These are phyloP conservation scores for Chromoteleia sp. DNA, from an alignment of 2,888 invertebrate species.

Conservation along the genomic window DNA sequence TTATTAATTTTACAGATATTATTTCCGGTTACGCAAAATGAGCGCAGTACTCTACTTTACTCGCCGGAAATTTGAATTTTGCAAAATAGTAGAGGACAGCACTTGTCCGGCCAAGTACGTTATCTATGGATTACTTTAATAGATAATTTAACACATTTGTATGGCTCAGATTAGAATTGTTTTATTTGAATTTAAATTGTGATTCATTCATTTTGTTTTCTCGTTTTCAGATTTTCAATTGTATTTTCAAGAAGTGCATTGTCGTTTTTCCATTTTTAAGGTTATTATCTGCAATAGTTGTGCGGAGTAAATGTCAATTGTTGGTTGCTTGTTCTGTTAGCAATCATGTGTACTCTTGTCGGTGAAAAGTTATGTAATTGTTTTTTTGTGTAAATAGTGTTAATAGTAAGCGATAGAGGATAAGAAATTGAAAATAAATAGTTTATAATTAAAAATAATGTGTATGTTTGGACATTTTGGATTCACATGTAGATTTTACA, in stretches of 20 bases:
- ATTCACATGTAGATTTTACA: too few species aligned
- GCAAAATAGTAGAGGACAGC: not conserved
- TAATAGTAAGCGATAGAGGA: too few species aligned
- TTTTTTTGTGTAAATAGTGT: not conserved
- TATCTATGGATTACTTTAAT: too few species aligned
- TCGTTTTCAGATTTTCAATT: too few species aligned
- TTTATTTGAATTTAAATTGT: too few species aligned
- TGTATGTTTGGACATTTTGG: not conserved
- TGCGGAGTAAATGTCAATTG: too few species aligned
- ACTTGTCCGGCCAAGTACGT: not conserved
- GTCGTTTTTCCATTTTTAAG: too few species aligned
- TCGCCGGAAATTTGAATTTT: not conserved
- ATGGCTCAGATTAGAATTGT: not conserved
- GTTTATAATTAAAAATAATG: not conserved
- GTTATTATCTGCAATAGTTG: not conserved
- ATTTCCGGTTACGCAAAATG: too few species aligned
- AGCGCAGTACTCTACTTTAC: conserved; percentile 1
- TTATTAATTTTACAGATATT: too few species aligned
- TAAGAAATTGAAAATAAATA: not conserved
- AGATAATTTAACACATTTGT: not conserved
- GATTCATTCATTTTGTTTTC: too few species aligned
- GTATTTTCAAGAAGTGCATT: too few species aligned
- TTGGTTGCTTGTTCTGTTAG: conserved; percentile 14
- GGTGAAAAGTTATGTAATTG: conserved; percentile 13
- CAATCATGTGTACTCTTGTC: conserved; percentile 37